These are phyloP conservation scores for Platycheirus albimanus DNA, from an alignment of 2,888 invertebrate genomes.

Conservation along the genomic window DNA sequence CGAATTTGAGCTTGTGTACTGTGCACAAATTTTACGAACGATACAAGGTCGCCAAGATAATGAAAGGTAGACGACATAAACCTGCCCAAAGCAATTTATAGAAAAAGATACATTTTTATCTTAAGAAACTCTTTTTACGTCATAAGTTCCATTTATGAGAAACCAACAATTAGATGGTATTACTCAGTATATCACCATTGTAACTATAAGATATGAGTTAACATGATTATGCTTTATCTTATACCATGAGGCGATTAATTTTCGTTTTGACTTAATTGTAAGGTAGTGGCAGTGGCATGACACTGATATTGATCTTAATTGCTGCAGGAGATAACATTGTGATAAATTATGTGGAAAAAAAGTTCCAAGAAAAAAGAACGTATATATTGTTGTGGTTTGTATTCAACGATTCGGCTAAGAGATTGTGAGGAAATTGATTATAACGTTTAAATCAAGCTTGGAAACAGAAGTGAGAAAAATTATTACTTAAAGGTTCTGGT, in stretches of 20 bases:
- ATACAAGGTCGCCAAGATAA: too few relatives aligned
- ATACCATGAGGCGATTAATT: constrained; percentile 6
- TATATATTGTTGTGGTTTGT: not conserved
- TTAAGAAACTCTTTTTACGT: constrained; percentile 17
- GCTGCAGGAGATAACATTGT: not conserved
- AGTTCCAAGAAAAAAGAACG: not conserved
- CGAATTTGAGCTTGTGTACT: too few relatives aligned
- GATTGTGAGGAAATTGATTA: not conserved
- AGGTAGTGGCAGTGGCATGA: constrained; percentile 6
- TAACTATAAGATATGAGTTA: constrained; percentile 8
- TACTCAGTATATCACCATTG: constrained; percentile 11
- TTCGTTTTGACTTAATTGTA: constrained; percentile 3
- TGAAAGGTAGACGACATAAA: too few relatives aligned
- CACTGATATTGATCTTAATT: constrained; percentile 29
- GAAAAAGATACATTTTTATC: too few relatives aligned
- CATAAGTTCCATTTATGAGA: constrained; percentile 2
- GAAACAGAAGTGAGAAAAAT: not conserved
- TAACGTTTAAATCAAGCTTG: not conserved
- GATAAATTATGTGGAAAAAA: constrained; percentile 5
- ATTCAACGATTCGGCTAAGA: too few relatives aligned
- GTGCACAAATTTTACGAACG: too few relatives aligned
- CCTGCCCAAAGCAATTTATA: too few relatives aligned
- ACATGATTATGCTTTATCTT: constrained; percentile 19
- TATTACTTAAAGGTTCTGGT: not conserved
- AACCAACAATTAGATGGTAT: constrained; percentile 25